These are phyloP conservation scores for Pachycephus smyrnensis DNA, from an alignment of 2,888 invertebrate genomes.

Conservation along the genomic window DNA sequence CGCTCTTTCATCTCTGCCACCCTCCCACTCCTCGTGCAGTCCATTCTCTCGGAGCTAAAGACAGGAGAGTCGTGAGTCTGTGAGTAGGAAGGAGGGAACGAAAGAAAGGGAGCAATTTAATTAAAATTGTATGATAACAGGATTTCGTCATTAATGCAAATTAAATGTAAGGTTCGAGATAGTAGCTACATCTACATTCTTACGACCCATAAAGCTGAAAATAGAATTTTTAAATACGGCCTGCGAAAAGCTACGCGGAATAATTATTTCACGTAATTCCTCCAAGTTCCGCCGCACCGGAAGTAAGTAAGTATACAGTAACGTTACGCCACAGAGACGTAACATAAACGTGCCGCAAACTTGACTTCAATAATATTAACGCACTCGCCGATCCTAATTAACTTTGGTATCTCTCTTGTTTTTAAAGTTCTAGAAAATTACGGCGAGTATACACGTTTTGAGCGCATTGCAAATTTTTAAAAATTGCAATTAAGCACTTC, in stretches of 20 bases:
- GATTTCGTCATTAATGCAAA: conserved; percentile 21
- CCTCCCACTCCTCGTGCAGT: not conserved
- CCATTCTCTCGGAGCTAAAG: not conserved
- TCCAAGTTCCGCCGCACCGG: not conserved
- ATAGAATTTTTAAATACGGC: conserved; percentile 10
- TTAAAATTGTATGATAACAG: conserved; percentile 22
- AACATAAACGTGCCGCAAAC: not conserved
- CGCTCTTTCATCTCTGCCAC: not conserved
- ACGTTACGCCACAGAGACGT: not conserved
- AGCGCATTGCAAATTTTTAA: not conserved
- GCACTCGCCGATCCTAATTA: not conserved
- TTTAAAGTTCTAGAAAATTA: not conserved
- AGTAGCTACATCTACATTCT: conserved; percentile 14
- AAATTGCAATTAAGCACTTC: not conserved
- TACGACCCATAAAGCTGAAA: conserved; percentile 15
- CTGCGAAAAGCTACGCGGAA: not conserved
- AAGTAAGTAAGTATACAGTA: not conserved
- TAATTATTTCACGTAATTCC: not conserved
- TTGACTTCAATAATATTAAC: not conserved
- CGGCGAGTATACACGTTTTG: not conserved
- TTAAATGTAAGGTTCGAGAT: conserved; percentile 14
- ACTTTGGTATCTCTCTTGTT: not conserved
- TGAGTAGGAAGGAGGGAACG: not conserved
- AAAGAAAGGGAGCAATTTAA: conserved; percentile 12
- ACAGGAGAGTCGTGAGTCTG: not conserved